Evolutionary conservation across 2,888 invertebrate genomes (phyloP).

Genomic region (Zele albiditarsus): DNA sequence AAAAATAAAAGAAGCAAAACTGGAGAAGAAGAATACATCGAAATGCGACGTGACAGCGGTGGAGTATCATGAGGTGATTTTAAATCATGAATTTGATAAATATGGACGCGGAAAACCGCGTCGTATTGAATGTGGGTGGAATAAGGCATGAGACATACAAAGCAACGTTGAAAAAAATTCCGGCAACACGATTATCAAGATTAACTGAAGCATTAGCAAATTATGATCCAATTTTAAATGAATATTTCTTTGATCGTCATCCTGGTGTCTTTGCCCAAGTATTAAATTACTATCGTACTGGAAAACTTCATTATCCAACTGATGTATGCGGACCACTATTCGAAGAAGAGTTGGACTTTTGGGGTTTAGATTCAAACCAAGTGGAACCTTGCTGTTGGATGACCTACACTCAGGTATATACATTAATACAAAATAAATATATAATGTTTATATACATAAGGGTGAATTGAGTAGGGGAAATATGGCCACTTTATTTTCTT

Average conservation of each 20-base stretch:
- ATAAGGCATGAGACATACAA: conserved; percentile 98
- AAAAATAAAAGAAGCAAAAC: conserved; percentile 17
- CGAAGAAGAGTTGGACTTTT: conserved; percentile 99
- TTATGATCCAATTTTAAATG: conserved; percentile 99
- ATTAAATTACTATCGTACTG: conserved; percentile 97
- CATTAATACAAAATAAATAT: conserved; percentile 3
- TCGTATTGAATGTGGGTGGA: conserved; percentile 98
- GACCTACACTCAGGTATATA: conserved; percentile 93
- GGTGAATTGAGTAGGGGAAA: neutral
- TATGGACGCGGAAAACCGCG: conserved; percentile 98
- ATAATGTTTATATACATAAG: neutral
- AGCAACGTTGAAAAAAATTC: conserved; percentile 97
- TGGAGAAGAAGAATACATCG: conserved; percentile 3
- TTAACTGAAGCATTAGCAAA: conserved; percentile 98
- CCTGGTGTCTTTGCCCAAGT: conserved; percentile 98
- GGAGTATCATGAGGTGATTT: conserved; percentile 58
- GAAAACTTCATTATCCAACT: conserved; percentile 98
- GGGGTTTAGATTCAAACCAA: conserved; percentile 99
- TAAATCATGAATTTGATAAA: conserved; percentile 87
- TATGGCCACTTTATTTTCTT: neutral
- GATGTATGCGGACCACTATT: conserved; percentile 99
- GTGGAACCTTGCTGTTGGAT: conserved; percentile 99
- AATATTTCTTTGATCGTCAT: conserved; percentile 99
- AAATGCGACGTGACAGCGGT: neutral
- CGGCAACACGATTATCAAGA: conserved; percentile 93